phyloP scores from a whole-genome alignment of 2,113 vertebrate species.

The Odocoileus hemionus region DNA sequence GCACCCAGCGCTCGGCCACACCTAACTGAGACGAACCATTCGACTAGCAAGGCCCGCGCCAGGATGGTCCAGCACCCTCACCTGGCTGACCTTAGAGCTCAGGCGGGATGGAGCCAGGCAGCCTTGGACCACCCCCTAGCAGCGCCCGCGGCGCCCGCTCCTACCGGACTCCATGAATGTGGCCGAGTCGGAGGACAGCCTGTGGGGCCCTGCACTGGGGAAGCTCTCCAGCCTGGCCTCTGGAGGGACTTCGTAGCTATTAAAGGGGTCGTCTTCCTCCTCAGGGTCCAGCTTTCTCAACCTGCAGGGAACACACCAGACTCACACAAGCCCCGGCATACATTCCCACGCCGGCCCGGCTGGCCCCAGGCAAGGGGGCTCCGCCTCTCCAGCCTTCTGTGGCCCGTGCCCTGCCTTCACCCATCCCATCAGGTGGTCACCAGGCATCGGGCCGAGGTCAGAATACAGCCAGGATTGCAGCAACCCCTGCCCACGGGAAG shows the following conservation, averaged over 20 bases:
- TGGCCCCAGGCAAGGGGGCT: neutral
- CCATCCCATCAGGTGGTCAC: neutral
- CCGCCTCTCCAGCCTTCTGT: neutral
- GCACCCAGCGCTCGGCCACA: neutral
- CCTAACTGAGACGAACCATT: rapidly evolving
- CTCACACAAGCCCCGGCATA: neutral
- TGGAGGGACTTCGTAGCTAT: slow-evolving; percentile 88
- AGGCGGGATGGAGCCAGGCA: neutral
- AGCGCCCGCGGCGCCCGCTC: neutral
- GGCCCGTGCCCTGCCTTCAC: neutral
- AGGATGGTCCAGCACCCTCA: neutral
- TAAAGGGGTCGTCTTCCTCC: slow-evolving; percentile 93
- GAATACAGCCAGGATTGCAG: neutral
- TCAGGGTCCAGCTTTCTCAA: slow-evolving; percentile 93
- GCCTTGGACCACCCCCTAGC: neutral
- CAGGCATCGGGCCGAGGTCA: neutral
- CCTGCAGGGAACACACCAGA: slow-evolving; percentile 71
- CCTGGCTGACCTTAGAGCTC: neutral
- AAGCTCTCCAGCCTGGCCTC: slow-evolving; percentile 87
- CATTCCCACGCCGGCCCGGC: rapidly evolving
- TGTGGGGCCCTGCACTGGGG: slow-evolving; percentile 79
- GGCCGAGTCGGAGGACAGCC: slow-evolving; percentile 84
- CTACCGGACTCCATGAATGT: slow-evolving; percentile 92
- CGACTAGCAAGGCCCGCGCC: neutral
- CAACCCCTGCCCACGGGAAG: neutral